These are phyloP conservation scores for Rhadinocentrus ornatus DNA, from an alignment of 2,797 vertebrate species.

Conservation along the genomic window DNA sequence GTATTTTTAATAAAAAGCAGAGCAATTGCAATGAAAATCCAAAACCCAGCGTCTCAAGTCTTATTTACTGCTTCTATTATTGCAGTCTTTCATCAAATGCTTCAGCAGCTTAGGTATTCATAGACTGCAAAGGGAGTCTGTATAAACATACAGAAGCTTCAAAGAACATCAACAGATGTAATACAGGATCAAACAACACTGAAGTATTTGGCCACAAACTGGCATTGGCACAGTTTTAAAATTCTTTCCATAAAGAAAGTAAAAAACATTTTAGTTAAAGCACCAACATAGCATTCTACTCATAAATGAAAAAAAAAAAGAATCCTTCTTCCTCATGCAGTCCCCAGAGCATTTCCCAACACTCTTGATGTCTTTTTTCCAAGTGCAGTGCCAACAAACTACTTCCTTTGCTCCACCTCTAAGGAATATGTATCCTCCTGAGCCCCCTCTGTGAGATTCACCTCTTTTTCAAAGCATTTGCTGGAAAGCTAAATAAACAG, in stretches of 20 bases:
- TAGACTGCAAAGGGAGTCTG: conserved; percentile 21
- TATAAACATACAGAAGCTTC: conserved; percentile 40
- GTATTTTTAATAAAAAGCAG: not conserved
- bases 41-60: conserved; percentile 12
- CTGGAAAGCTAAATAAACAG: conserved; percentile 78
- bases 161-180: conserved; percentile 35
- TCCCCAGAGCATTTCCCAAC: conserved; percentile 67
- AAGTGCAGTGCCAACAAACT: conserved; percentile 73
- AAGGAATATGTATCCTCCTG: conserved; percentile 70
- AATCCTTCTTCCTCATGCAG: conserved; percentile 55
- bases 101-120: conserved; percentile 27
- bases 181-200: conserved; percentile 27
- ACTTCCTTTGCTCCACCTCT: conserved; percentile 76
- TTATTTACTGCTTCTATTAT: conserved; percentile 18
- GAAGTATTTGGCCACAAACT: conserved; percentile 22
- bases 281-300: conserved; percentile 45
- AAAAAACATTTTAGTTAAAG: conserved; percentile 42
- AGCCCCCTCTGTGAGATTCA: conserved; percentile 63
- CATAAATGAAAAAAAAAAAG: conserved; percentile 59
- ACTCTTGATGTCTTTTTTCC: conserved; percentile 79
- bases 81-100: conserved; percentile 22
- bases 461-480: conserved; percentile 70
- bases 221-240: conserved; percentile 28
- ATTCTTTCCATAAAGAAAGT: conserved; percentile 44
- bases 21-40: not conserved